Evolutionary conservation across 53 echinoderm and acorn worm genomes (phyloP).

Genomic region (Glandiceps talaboti): DNA sequence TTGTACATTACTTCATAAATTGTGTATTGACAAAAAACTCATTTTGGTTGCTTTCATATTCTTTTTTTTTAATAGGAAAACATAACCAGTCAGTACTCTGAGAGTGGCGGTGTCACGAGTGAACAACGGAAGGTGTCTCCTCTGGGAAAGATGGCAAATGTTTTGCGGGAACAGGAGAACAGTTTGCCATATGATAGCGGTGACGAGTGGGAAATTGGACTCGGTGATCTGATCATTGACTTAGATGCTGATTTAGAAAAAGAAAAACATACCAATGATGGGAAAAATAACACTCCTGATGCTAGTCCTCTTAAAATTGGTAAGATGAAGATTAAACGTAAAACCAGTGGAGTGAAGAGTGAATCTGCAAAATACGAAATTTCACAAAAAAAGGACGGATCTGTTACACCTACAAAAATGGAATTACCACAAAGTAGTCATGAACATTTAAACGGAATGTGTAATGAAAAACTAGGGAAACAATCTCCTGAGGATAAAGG

Average conservation of each 20-base stretch:
- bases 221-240: slow-evolving; percentile 96
- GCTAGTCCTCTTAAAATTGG: slow-evolving; percentile 88
- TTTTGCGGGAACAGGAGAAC: background rate
- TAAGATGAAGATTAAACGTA: slow-evolving; percentile 99
- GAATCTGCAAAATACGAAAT: slow-evolving; percentile 17
- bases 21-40: no score
- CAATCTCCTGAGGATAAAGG: background rate
- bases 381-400: slow-evolving; percentile 17
- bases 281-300: slow-evolving; percentile 29
- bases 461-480: background rate
- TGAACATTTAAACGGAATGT: background rate
- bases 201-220: slow-evolving; percentile 99
- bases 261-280: slow-evolving; percentile 53
- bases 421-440: background rate
- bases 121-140: background rate
- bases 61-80: background rate
- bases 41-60: no score
- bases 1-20: no score
- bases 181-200: slow-evolving; percentile 76
- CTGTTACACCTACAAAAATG: background rate
- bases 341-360: slow-evolving; percentile 60
- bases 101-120: background rate
- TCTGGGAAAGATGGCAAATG: background rate
- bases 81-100: background rate
- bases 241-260: slow-evolving; percentile 98